Conservation (phyloP, 2,888 invertebrate species). For the Antitype chi region DNA sequence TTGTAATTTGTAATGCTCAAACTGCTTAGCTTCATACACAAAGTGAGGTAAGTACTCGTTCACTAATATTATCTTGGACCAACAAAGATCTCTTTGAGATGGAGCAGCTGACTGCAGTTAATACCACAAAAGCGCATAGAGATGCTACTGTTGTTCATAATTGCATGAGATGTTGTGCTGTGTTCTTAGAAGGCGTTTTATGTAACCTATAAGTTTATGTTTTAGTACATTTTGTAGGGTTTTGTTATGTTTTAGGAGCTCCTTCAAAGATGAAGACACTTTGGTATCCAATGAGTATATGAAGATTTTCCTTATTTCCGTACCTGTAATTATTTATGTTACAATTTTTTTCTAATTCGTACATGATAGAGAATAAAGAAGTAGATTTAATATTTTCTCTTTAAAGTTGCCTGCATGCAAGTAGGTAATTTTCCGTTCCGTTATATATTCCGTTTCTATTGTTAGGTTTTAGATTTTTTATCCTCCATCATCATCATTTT, state of each 20-base stretch:
- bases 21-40: slow-evolving; percentile 63
- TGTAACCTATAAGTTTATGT: background rate
- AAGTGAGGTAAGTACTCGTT: slow-evolving; percentile 69
- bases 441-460: no score
- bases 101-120: slow-evolving; percentile 68
- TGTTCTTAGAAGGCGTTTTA: slow-evolving; percentile 41
- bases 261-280: background rate
- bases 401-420: no score
- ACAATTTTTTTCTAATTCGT: no score
- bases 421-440: no score
- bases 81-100: slow-evolving; percentile 76
- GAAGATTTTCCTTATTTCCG: no score
- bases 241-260: background rate
- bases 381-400: no score
- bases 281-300: no score
- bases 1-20: slow-evolving; percentile 64
- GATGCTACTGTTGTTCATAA: slow-evolving; percentile 67
- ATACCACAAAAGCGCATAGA: slow-evolving; percentile 71
- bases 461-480: no score
- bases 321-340: no score
- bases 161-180: slow-evolving; percentile 63
- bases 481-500: no score
- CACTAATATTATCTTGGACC: slow-evolving; percentile 74
- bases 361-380: no score
- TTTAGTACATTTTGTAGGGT: background rate